phyloP scores from a whole-genome alignment of 2,113 vertebrate species.

The Pleuronectes platessa region DNA sequence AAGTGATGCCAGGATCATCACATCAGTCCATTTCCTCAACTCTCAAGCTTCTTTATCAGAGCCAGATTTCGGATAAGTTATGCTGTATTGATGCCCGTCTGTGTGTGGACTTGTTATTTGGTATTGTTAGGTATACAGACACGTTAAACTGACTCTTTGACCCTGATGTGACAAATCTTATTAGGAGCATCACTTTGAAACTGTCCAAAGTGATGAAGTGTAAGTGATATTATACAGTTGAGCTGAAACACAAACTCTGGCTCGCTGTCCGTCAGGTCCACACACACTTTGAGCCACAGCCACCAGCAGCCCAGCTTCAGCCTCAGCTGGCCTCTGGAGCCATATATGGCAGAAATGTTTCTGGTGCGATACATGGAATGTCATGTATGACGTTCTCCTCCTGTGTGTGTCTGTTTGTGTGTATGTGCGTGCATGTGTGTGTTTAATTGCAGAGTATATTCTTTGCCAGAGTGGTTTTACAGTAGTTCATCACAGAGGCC shows the following conservation, averaged over 20 bases:
- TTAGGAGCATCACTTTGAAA: neutral
- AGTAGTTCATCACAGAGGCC: neutral
- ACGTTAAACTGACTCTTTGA: neutral
- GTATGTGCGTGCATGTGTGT: neutral
- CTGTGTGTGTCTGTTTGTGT: conserved; percentile 22
- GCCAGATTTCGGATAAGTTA: no score
- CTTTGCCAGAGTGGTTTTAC: neutral
- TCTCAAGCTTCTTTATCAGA: conserved; percentile 3
- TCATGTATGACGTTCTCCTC: conserved; percentile 57
- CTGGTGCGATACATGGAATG: conserved; percentile 58
- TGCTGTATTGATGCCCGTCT: no score
- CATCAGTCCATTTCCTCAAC: conserved; percentile 57
- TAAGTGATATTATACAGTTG: neutral
- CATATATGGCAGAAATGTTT: conserved; percentile 70
- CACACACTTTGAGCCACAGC: conserved; percentile 24
- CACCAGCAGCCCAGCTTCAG: neutral
- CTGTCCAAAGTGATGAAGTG: neutral
- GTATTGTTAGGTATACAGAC: neutral
- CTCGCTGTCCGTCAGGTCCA: neutral
- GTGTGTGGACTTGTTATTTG: no score
- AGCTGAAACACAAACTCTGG: conserved; percentile 3
- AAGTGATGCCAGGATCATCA: conserved; percentile 51
- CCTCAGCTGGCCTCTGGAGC: conserved; percentile 30
- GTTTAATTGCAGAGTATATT: conserved; percentile 6
- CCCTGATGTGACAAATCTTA: neutral